phyloP scores from a whole-genome alignment of 2,888 invertebrate genomes.

The Himalopsyche japonica region DNA sequence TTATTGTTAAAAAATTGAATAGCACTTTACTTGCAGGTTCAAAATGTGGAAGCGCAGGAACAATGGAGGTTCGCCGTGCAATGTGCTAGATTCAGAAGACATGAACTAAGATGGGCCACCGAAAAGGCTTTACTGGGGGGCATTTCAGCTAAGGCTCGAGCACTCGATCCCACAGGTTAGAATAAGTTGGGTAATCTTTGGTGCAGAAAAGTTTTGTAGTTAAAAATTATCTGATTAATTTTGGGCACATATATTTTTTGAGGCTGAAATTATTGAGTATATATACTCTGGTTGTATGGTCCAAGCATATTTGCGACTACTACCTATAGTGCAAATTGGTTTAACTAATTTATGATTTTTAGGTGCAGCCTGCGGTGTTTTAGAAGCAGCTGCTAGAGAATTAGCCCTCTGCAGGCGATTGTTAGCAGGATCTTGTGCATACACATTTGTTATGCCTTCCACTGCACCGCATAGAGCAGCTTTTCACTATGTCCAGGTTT shows the following conservation, averaged over 20 bases:
- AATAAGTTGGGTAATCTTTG: neutral
- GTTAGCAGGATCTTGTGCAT: constrained; percentile 33
- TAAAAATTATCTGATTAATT: no score
- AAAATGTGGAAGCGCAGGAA: constrained; percentile 39
- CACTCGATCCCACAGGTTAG: constrained; percentile 33
- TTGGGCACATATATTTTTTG: no score
- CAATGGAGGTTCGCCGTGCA: constrained; percentile 37
- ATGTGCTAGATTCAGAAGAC: constrained; percentile 35
- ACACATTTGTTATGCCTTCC: constrained; percentile 25
- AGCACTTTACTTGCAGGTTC: constrained; percentile 17
- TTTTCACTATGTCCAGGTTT: constrained; percentile 37
- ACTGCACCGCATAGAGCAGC: constrained; percentile 35
- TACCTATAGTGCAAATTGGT: neutral
- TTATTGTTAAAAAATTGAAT: no score
- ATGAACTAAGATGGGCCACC: constrained; percentile 35
- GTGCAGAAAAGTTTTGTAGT: no score
- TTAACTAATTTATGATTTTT: neutral
- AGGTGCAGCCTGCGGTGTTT: constrained; percentile 33
- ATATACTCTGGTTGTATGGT: neutral
- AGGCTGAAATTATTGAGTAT: no score
- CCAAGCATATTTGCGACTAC: no score
- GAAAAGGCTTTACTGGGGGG: constrained; percentile 29
- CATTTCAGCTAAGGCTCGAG: constrained; percentile 29
- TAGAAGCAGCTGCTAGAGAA: constrained; percentile 37
- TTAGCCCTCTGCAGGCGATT: constrained; percentile 32